Evolutionary conservation across 2,888 invertebrate species (phyloP).

Genomic region (Heliconius charithonia): DNA sequence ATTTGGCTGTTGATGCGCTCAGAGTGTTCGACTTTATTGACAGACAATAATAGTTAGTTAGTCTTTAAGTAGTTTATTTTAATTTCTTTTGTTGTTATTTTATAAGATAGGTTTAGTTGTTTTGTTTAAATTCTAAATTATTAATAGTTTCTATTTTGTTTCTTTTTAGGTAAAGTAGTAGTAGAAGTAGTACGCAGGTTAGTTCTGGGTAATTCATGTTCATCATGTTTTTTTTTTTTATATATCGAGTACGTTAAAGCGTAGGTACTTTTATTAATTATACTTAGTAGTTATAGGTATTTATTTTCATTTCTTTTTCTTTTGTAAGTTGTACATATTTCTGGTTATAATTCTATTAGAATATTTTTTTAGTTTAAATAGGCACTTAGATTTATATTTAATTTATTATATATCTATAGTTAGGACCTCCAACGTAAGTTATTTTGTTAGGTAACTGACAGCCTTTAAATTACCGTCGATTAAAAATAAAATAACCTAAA

Average conservation of each 20-base stretch:
- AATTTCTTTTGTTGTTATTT: not conserved
- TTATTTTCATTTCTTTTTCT: constrained; percentile 1
- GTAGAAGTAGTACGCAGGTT: no score
- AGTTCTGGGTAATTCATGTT: no score
- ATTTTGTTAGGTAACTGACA: constrained; percentile 2
- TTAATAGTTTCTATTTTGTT: not conserved
- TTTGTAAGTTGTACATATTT: not conserved
- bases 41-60: no score
- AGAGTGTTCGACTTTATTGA: no score
- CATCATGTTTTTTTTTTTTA: no score
- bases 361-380: constrained; percentile 1
- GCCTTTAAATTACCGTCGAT: not conserved
- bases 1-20: no score
- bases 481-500: constrained; percentile 4
- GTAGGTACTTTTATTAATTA: not conserved
- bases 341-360: not conserved
- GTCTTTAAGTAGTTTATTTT: no score
- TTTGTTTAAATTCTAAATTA: not conserved
- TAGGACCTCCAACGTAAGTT: not conserved
- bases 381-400: constrained; percentile 3
- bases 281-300: not conserved
- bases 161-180: not conserved
- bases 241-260: not conserved
- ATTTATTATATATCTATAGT: no score
- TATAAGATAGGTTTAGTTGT: not conserved